phyloP scores from a whole-genome alignment of 2,888 invertebrate species.

The Rhamnusium bicolor region DNA sequence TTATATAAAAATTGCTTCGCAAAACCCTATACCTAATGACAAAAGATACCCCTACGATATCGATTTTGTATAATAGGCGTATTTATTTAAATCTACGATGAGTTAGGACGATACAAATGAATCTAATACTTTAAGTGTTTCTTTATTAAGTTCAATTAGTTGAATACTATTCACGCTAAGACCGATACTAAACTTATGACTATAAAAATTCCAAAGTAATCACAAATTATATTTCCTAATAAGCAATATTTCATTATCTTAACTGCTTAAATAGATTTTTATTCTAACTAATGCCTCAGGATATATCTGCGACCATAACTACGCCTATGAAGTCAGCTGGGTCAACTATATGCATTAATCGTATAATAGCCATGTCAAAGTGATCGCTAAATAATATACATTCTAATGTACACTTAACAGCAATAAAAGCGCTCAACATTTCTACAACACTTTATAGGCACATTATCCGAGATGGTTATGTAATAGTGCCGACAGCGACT shows the following conservation, averaged over 20 bases:
- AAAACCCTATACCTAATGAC: too few species aligned
- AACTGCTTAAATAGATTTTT: slow-evolving; percentile 8
- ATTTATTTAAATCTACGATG: too few species aligned
- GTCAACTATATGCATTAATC: slow-evolving; percentile 1
- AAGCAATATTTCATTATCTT: neutral
- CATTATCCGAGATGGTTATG: slow-evolving; percentile 57
- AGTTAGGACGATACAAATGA: neutral
- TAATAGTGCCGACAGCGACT: slow-evolving; percentile 57
- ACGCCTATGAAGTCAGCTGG: neutral
- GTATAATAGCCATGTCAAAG: slow-evolving; percentile 43
- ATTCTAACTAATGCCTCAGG: neutral
- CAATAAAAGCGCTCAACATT: slow-evolving; percentile 50
- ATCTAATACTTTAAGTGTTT: neutral
- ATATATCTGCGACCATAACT: neutral
- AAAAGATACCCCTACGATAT: too few species aligned
- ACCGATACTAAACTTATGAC: slow-evolving; percentile 12
- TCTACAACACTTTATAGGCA: slow-evolving; percentile 55
- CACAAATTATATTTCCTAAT: neutral
- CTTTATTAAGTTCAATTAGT: slow-evolving; percentile 7
- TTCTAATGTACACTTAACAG: slow-evolving; percentile 49
- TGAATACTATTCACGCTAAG: neutral
- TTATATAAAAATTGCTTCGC: too few species aligned
- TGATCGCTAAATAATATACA: slow-evolving; percentile 40
- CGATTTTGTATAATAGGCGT: too few species aligned
- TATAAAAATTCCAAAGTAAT: slow-evolving; percentile 6